Evolutionary conservation across 2,888 invertebrate species (phyloP), one percentile per base, ranked within the genome.

Genomic region (Dromius quadrimaculatus): DNA sequence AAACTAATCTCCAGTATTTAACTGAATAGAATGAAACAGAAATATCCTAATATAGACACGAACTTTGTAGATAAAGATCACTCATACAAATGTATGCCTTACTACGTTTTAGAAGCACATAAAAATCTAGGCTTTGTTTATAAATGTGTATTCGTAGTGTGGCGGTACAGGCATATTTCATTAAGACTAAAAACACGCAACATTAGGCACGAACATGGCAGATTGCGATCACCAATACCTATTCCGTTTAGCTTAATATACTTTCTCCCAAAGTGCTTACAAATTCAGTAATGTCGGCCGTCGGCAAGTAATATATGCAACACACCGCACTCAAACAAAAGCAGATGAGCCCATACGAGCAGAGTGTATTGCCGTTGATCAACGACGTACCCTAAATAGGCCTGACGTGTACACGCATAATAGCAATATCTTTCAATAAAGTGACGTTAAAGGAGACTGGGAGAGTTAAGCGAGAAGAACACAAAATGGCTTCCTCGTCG

Each of bases 401-500:
- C n/a, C 11, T 63, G 65, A 50, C 65, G 65, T 50, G 32, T 47
- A 65, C 50, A 65, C 28, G 65, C 38, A 65, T 54, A 20, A 65
- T 65, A 20, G 20, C 50, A 65, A 54, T 65, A 65, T 65, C 38
- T 66, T 66, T 38, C 54, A 66, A 66, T 57, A 57, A 66, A 66
- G 23, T 54, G 66, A 66, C 20, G 57, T 43, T 66, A 66, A 54
- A 66, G 57, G 38, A 54, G 34, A 34, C 38, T 15, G 23, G 36
- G 36, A 28, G 41, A 38, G 43, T 45, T 45, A 61, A 43, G 54
- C 54, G 57, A 13, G 66, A 66, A 64, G 57, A 64, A 64, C 63
- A 71, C 71, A 71, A 71, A 71, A 71, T 71, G 71, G 71, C 71
- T 64, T 59, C 68, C 61, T 61, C 17, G 38, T 28, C 41, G 57